phyloP scores from a whole-genome alignment of 2,888 invertebrate genomes.

The Cacoxenus indagator region DNA sequence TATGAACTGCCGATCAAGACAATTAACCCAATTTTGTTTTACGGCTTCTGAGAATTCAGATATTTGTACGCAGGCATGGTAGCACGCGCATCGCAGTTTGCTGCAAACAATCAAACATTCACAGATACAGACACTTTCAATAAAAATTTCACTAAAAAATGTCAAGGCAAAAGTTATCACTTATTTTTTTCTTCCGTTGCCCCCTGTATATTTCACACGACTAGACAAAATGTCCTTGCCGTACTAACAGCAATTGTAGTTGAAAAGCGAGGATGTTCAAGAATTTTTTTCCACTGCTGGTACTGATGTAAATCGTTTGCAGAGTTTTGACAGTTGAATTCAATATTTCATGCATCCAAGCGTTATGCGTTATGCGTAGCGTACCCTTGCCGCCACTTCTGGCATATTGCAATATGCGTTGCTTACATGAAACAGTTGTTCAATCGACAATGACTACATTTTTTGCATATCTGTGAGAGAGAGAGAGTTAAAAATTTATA shows the following conservation, averaged over 20 bases:
- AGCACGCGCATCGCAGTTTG: too few relatives aligned
- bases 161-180: too few relatives aligned
- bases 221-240: too few relatives aligned
- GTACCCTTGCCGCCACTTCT: not conserved
- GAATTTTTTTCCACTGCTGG: conserved; percentile 12
- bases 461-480: not conserved
- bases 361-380: not conserved
- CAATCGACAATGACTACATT: not conserved
- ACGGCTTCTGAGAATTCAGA: not conserved
- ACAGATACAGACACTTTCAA: too few relatives aligned
- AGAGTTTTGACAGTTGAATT: conserved; percentile 36
- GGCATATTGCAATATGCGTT: conserved; percentile 22
- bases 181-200: too few relatives aligned
- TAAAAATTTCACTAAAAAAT: too few relatives aligned
- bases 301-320: conserved; percentile 28
- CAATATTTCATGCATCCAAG: conserved; percentile 34
- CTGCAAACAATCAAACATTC: too few relatives aligned
- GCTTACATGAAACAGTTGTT: not conserved
- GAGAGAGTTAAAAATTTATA: not conserved
- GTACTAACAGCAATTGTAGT: too few relatives aligned
- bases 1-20: conserved; percentile 5
- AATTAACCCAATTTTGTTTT: conserved; percentile 16
- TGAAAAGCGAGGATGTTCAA: too few relatives aligned
- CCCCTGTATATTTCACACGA: too few relatives aligned
- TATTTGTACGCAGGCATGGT: not conserved